Percentiles rank a stretch among this genome's conserved stretches.
Evolutionary conservation across 2,113 vertebrate species (phyloP).

Genomic region (Polypterus bichir): DNA sequence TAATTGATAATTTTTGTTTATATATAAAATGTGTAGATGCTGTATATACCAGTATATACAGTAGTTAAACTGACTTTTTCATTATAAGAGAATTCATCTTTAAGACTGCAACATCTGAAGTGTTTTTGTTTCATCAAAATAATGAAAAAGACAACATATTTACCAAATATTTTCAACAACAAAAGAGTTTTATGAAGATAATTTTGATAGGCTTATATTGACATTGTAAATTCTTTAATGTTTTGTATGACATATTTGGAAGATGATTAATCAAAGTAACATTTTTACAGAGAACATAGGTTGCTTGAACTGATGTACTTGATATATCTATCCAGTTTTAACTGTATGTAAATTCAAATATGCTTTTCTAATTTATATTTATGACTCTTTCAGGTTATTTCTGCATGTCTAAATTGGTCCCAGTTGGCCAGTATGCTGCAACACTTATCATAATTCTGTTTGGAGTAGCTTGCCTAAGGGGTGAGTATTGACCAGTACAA

Average conservation of each 20-base stretch:
- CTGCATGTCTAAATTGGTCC: conserved; percentile 68
- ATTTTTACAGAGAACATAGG: no score
- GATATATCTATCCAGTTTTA: neutral
- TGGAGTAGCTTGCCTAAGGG: conserved; percentile 75
- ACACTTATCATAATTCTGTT: conserved; percentile 65
- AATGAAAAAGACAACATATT: no score
- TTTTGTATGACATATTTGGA: neutral
- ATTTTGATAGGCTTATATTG: neutral
- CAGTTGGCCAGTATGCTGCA: conserved; percentile 67
- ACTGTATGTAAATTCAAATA: no score
- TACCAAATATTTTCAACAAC: no score
- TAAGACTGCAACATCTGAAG: no score
- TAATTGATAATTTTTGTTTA: no score
- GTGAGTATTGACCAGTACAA: conserved; percentile 35
- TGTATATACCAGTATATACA: no score
- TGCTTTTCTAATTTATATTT: neutral
- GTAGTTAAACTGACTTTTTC: no score
- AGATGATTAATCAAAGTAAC: conserved; percentile 4
- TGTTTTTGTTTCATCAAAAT: no score
- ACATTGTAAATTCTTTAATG: no score
- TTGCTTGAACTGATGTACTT: neutral
- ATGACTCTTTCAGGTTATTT: conserved; percentile 53
- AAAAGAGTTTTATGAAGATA: neutral
- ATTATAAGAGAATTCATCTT: no score
- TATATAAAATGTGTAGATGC: no score